phyloP scores from a whole-genome alignment of 2,797 vertebrate species.

The Manis pentadactyla region DNA sequence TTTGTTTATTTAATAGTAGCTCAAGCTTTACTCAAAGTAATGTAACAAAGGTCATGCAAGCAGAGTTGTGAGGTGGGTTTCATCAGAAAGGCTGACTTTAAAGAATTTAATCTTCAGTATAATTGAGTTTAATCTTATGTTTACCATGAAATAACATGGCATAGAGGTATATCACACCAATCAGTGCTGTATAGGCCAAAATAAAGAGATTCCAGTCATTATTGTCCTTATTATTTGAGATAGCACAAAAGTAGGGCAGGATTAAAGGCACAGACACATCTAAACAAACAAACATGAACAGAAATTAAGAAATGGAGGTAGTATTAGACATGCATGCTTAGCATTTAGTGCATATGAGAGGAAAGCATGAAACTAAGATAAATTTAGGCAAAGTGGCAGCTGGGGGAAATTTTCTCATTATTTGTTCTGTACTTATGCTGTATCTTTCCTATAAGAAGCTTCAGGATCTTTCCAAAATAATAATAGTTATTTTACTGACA shows the following conservation, averaged over 20 bases:
- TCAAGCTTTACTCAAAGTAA: not conserved
- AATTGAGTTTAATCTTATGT: slow-evolving; percentile 58
- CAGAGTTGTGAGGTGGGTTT: not conserved
- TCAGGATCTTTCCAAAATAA: not conserved
- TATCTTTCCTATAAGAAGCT: not conserved
- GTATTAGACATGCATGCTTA: not conserved
- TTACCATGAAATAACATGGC: slow-evolving; percentile 33
- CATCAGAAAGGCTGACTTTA: slow-evolving; percentile 46
- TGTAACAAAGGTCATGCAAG: not conserved
- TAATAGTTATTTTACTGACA: not conserved
- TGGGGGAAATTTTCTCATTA: not conserved
- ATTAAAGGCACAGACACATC: not conserved
- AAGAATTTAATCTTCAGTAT: slow-evolving; percentile 29
- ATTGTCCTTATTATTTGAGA: not conserved
- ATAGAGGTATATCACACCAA: not conserved
- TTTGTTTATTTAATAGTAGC: not conserved
- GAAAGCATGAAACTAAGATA: not conserved
- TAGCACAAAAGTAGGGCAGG: not conserved
- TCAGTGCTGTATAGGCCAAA: not conserved
- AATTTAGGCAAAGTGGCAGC: not conserved
- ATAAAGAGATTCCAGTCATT: not conserved
- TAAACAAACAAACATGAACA: not conserved
- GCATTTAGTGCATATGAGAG: not conserved
- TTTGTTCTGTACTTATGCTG: not conserved
- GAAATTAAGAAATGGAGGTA: not conserved